phyloP scores from a whole-genome alignment of 2,888 invertebrate species.

The Chymomyza fuscimana region DNA sequence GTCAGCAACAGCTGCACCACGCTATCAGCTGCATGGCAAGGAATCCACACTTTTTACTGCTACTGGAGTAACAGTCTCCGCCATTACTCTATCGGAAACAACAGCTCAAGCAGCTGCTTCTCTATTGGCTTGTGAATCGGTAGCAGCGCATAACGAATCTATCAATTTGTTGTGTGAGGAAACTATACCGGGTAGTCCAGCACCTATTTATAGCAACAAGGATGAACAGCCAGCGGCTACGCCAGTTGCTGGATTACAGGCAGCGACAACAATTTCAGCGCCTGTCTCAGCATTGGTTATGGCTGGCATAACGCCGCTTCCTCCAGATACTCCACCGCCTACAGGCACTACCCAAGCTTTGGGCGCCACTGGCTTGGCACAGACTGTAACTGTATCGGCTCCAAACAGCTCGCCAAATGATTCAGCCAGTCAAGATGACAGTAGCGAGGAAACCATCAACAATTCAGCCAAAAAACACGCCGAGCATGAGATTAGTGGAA shows the following conservation, averaged over 20 bases:
- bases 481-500: slow-evolving; percentile 72
- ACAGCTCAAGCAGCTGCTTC: slow-evolving; percentile 2
- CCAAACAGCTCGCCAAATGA: slow-evolving; percentile 77
- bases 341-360: slow-evolving; percentile 6
- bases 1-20: not conserved
- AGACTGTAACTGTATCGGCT: slow-evolving; percentile 32
- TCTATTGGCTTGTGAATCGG: slow-evolving; percentile 16
- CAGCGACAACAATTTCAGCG: not conserved
- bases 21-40: not conserved
- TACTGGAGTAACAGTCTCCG: not conserved
- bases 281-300: slow-evolving; percentile 8
- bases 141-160: slow-evolving; percentile 81
- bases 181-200: slow-evolving; percentile 94
- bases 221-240: slow-evolving; percentile 35
- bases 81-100: not conserved
- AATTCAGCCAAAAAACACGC: slow-evolving; percentile 73
- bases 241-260: slow-evolving; percentile 1
- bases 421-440: slow-evolving; percentile 79
- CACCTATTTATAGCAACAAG: slow-evolving; percentile 81
- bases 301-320: slow-evolving; percentile 29
- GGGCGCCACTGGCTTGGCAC: not conserved
- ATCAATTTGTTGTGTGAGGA: slow-evolving; percentile 92
- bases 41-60: not conserved
- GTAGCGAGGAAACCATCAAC: slow-evolving; percentile 77
- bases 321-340: slow-evolving; percentile 38